phyloP scores from a whole-genome alignment of 2,797 vertebrate species.

The Syndactyla subalaris region DNA sequence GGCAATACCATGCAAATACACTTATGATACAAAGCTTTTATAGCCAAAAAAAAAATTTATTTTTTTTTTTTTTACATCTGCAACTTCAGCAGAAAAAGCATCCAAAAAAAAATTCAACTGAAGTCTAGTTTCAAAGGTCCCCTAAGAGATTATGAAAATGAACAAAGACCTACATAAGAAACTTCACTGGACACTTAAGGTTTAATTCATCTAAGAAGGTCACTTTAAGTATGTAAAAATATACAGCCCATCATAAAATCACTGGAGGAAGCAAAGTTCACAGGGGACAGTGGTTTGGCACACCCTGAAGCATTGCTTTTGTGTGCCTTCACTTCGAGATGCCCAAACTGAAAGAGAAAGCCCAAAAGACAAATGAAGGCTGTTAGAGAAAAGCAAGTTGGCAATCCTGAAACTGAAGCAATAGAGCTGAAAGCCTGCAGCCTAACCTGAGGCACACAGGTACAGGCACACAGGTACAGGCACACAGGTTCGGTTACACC shows the following conservation, averaged over 20 bases:
- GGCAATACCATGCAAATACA: neutral
- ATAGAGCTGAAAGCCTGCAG: neutral
- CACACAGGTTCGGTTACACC: neutral
- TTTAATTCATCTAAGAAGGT: neutral
- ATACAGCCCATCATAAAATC: neutral
- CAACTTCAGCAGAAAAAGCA: neutral
- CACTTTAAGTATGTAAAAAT: neutral
- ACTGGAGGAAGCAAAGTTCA: neutral
- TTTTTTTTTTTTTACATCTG: neutral
- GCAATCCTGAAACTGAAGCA: neutral
- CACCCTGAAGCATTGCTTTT: neutral
- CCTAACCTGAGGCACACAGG: neutral
- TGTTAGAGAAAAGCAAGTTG: neutral
- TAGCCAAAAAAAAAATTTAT: neutral
- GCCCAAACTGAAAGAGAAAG: neutral
- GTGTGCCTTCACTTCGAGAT: neutral
- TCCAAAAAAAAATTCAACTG: neutral
- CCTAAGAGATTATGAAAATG: neutral
- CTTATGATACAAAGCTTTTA: neutral
- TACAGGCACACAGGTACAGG: neutral
- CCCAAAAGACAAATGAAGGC: neutral
- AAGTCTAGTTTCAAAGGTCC: neutral
- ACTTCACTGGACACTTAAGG: neutral
- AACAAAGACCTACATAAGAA: neutral
- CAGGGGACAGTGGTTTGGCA: rapidly evolving